phyloP scores from a whole-genome alignment of 2,113 vertebrate genomes.

The Gymnarchus niloticus region DNA sequence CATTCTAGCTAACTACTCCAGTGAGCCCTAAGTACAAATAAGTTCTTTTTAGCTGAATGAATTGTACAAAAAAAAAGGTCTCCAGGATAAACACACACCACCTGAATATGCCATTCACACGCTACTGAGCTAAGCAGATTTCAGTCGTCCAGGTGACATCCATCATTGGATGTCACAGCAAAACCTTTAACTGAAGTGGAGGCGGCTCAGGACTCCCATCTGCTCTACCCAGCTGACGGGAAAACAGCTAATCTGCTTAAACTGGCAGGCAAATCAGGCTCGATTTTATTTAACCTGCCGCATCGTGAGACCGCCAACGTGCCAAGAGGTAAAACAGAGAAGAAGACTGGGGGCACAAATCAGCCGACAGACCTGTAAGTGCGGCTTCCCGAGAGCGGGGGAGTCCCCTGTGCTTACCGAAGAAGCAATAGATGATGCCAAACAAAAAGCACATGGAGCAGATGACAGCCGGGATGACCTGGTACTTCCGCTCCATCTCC shows the following conservation, averaged over 20 bases:
- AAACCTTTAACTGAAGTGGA: neutral
- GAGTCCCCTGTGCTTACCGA: conserved; percentile 58
- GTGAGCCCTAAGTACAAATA: neutral
- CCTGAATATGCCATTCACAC: neutral
- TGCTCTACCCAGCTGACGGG: conserved; percentile 38
- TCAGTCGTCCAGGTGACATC: neutral
- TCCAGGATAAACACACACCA: neutral
- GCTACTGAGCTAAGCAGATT: conserved; percentile 17
- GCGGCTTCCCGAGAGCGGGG: too few relatives aligned
- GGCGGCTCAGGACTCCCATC: conserved; percentile 36
- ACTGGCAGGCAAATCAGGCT: neutral
- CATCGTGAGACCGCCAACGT: neutral
- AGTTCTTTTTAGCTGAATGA: neutral
- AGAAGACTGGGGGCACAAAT: neutral
- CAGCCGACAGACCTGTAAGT: neutral
- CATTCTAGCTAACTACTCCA: neutral
- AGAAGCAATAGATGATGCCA: conserved; percentile 78
- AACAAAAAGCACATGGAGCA: conserved; percentile 71
- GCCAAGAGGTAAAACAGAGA: neutral
- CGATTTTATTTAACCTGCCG: neutral
- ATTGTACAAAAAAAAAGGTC: neutral
- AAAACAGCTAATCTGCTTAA: conserved; percentile 38
- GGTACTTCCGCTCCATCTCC: conserved; percentile 60
- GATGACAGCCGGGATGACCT: conserved; percentile 67
- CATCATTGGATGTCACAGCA: neutral